phyloP scores from a whole-genome alignment of 2,888 invertebrate genomes.

The Panzeria rudis region DNA sequence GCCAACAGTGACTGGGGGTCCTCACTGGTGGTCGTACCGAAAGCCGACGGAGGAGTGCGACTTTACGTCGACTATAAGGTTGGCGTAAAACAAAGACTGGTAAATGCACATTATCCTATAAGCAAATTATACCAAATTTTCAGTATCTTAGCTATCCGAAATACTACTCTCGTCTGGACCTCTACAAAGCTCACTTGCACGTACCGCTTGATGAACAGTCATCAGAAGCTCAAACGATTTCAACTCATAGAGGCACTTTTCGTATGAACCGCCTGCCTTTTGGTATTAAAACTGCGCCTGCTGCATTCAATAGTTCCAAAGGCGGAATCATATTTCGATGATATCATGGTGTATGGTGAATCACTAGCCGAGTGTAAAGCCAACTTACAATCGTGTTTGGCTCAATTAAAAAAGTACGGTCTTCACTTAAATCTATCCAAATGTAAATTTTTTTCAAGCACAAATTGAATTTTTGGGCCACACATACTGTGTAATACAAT shows the following conservation, averaged over 20 bases:
- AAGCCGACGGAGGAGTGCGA: too few species aligned
- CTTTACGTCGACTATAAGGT: constrained; percentile 9
- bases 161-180: constrained; percentile 57
- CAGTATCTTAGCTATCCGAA: constrained; percentile 41
- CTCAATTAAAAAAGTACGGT: constrained; percentile 49
- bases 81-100: constrained; percentile 4
- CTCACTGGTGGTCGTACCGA: too few species aligned
- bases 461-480: constrained; percentile 58
- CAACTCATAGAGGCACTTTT: too few species aligned
- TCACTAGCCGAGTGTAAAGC: constrained; percentile 52
- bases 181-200: background rate
- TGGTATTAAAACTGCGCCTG: too few species aligned
- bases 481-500: constrained; percentile 32
- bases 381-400: constrained; percentile 58
- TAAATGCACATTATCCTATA: constrained; percentile 22
- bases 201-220: constrained; percentile 16
- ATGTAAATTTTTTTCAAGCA: constrained; percentile 32
- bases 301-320: constrained; percentile 23
- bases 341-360: constrained; percentile 59
- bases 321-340: constrained; percentile 67
- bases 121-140: constrained; percentile 49
- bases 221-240: constrained; percentile 19
- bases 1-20: constrained; percentile 1
- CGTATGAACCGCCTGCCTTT: too few species aligned
- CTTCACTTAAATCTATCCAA: constrained; percentile 55